Base-by-base conservation (phyloP, 2,113 vertebrate genomes). In the Neoarius graeffei region DNA sequence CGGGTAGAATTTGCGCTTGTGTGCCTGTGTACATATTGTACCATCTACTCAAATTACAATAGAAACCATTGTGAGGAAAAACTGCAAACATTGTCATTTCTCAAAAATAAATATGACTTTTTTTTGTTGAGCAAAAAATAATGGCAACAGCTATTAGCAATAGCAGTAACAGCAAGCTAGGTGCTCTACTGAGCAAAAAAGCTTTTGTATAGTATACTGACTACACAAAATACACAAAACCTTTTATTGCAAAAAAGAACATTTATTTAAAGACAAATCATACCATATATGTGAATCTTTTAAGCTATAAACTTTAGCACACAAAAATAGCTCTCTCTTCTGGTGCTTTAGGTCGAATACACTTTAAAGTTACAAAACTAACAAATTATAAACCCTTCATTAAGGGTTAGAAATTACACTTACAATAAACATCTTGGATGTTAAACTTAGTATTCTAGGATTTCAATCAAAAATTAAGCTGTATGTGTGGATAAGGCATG, bases 281-380 rank as follows among this genome's bases (percentile, higher is more conserved):
- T 92, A 88, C 90, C 91, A 93, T 86, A 89, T 91, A 88, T 92
- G 88, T 91, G 73, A 90, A 92, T 89, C 93, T 92, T 93, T 73
- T 89, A 86, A 92, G 90, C 93, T 95, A 95, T 92, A 94, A 95
- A 95, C 95, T 93, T 94, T 92, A 93, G 87, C 95, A 95, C 94
- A 94, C 92, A 95, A 95, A 95, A 95, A 95, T 90, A 95, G 92
- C 89, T 91, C 93, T 93, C 92, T 91, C 89, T 91, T 93, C 91
- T 91, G 87, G 90, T 93, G 91, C 73, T 79, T 80, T 91, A 91
- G 92, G 88, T 93, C 91, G 93, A 94, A 91, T 73, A 88, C 89
- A 89, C 87, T 87, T 83, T 86, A 92, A 91, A 89, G 92, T 87
- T 88, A 90, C 90, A 91, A 92, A 79, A 87, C 59, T 79, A 90